Percentiles rank a stretch among this genome's conserved stretches.
These are phyloP conservation scores for Drosophila hamatofila DNA, from an alignment of 2,888 invertebrate genomes.

Conservation along the genomic window DNA sequence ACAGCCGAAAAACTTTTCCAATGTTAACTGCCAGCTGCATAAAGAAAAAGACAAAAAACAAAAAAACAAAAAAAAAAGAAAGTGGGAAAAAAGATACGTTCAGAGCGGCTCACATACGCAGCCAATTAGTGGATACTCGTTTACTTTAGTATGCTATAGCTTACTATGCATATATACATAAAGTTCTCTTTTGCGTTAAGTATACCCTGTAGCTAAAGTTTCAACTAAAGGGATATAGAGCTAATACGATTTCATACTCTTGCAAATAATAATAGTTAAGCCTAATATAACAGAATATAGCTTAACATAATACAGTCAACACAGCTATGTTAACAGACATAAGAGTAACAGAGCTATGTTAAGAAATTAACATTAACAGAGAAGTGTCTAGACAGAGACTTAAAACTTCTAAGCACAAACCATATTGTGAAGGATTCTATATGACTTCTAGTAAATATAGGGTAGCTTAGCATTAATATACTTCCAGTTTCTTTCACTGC, in stretches of 20 bases:
- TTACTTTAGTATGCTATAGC: conserved; percentile 22
- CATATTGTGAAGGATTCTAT: not conserved
- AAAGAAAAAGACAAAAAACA: conserved; percentile 16
- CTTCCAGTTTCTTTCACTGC: conserved; percentile 10
- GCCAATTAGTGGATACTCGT: conserved; percentile 55
- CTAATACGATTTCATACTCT: too few species aligned
- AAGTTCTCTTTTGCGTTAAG: conserved; percentile 17
- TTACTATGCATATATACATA: conserved; percentile 13
- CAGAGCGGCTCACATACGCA: conserved; percentile 33
- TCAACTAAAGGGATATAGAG: too few species aligned
- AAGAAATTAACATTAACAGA: not conserved
- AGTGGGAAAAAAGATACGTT: conserved; percentile 36
- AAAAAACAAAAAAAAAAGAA: not conserved
- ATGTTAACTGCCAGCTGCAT: conserved; percentile 48
- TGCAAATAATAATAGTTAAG: too few species aligned
- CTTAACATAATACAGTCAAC: not conserved
- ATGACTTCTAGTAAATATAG: not conserved
- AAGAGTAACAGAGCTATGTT: conserved; percentile 1
- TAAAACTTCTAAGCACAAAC: not conserved
- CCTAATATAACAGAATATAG: not conserved
- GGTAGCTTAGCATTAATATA: conserved; percentile 18
- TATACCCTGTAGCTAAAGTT: conserved; percentile 24
- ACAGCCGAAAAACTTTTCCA: conserved; percentile 59
- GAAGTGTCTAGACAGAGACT: fast-evolving
- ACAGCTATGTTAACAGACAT: too few species aligned